phyloP scores from a whole-genome alignment of 2,888 invertebrate species.

The Agrenia bidenticulata region DNA sequence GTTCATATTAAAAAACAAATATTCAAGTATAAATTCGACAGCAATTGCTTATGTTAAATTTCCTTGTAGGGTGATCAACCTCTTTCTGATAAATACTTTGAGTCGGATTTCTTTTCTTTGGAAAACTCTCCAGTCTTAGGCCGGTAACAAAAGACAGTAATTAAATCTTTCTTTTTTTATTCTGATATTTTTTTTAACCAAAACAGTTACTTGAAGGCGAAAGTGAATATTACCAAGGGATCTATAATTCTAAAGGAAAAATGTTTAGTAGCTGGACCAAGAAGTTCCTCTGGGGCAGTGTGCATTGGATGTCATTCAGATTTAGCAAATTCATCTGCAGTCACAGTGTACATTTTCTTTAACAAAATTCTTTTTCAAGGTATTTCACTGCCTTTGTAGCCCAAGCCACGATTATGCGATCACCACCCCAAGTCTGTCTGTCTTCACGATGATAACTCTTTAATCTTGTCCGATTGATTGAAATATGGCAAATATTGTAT shows the following conservation, averaged over 20 bases:
- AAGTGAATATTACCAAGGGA: slow-evolving; percentile 42
- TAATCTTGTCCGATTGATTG: too few relatives aligned
- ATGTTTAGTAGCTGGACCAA: slow-evolving; percentile 52
- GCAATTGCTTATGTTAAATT: too few relatives aligned
- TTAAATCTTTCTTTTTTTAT: neutral
- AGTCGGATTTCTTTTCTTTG: slow-evolving; percentile 36
- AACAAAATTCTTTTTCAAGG: too few relatives aligned
- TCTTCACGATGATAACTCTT: too few relatives aligned
- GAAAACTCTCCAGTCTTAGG: slow-evolving; percentile 43
- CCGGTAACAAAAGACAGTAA: slow-evolving; percentile 29
- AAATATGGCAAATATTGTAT: too few relatives aligned
- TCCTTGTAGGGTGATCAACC: too few relatives aligned
- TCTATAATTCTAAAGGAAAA: slow-evolving; percentile 53
- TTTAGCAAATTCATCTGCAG: slow-evolving; percentile 16
- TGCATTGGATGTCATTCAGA: slow-evolving; percentile 54
- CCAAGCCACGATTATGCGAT: too few relatives aligned
- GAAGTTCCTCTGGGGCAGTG: slow-evolving; percentile 44
- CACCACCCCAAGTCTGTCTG: too few relatives aligned
- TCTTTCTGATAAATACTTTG: slow-evolving; percentile 17
- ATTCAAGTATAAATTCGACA: too few relatives aligned
- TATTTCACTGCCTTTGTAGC: neutral
- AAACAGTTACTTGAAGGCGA: slow-evolving; percentile 43
- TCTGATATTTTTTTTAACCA: neutral
- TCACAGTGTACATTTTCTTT: too few relatives aligned
- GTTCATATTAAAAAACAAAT: too few relatives aligned